Evolutionary conservation across 2,797 vertebrate genomes (phyloP), one percentile per base, ranked within the genome.

Genomic region (Poeciliopsis infans): DNA sequence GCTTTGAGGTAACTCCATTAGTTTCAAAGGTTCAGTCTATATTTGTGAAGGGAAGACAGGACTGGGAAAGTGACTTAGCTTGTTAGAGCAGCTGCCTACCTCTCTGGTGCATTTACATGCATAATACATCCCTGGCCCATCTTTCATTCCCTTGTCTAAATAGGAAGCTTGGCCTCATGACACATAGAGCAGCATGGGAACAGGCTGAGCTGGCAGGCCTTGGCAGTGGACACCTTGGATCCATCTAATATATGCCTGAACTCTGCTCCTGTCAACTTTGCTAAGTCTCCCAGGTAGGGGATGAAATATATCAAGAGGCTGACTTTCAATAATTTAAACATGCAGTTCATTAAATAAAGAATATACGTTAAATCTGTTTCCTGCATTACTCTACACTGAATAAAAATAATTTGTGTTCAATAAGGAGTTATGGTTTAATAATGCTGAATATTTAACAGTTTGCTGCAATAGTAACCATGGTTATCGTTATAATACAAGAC

Each of bases 121-220:
- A 94, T 93, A 87, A 94, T 86, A 88, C 85, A 93, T 92, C 75
- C 76, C 87, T 51, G 79, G 10, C 57, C 81, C 88, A 89, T 87
- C 87, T 90, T 88, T 91, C 87, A 88, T 88, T 92, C 86, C 79
- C 90, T 85, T 87, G 87, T 93, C 91, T 93, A 88, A 92, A 91
- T 86, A 88, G 90, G 81, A 92, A 85, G 82, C 83, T 78, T 77
- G 83, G 80, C 87, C 88, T 79, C 41, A 5, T 83, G 88, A 86
- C 91, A 91, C 68, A 47, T 61, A 68, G 78, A 86, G 86, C 90
- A 87, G 89, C 82, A 47, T 76, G 83, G 83, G 89, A 84, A 85
- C 87, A 84, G 86, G 77, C 79, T 77, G 81, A 85, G 85, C 82
- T 88, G 88, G 83, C 90, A 87, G 81, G 86, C 55, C 61, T 83